Base-by-base conservation (phyloP, 2,113 vertebrate genomes). In the Hemichromis elongatus region DNA sequence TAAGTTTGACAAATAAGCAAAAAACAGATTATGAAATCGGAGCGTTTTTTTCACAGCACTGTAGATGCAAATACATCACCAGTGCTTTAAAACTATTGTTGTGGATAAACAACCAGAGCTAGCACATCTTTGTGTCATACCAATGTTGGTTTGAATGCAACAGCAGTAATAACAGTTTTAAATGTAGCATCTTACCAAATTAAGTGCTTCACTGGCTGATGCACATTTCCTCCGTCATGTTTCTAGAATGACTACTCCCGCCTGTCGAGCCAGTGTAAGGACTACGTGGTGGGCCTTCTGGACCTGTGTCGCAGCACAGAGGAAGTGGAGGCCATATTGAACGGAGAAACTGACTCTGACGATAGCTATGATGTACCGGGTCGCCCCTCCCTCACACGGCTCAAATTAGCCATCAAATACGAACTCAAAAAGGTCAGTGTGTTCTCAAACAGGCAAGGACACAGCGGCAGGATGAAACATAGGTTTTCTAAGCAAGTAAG, bases 341-440 rank as follows among this genome's bases (percentile, higher is more conserved):
- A 97, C 0, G 99, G 99, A 18, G 97, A 98, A 7, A 95, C 97
- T 2, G 96, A 98, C 83, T 92, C 83, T 16, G 95, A 92, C 7
- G 96, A 96, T 77, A 93, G 7, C 28, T 96, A 92, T 9, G 96
- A 96, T 63, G 92, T 95, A 5, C 96, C 84, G 0, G 95, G 95
- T 2, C 98, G 98, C 14, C 98, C 97, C 26, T 98, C 97, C 61
- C 97, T 99, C 84, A 97, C 97, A 47, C 96, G 98, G 7, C 95
- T 99, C 92, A 99, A 99, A 93, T 96, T 99, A 1, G 98, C 99
- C 90, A 99, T 99, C 94, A 99, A 99, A 88, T 99, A 99, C 6
- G 99, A 99, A 88, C 96, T 99, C 1, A 99, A 99, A 96, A 99
- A 99, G 97, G 99, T 99, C 94, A 89, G 90, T 28, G 1, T 40